Evolutionary conservation across 1,140 invertebrate genomes (phyloP).

Genomic region (Reticulitermes speratus): DNA sequence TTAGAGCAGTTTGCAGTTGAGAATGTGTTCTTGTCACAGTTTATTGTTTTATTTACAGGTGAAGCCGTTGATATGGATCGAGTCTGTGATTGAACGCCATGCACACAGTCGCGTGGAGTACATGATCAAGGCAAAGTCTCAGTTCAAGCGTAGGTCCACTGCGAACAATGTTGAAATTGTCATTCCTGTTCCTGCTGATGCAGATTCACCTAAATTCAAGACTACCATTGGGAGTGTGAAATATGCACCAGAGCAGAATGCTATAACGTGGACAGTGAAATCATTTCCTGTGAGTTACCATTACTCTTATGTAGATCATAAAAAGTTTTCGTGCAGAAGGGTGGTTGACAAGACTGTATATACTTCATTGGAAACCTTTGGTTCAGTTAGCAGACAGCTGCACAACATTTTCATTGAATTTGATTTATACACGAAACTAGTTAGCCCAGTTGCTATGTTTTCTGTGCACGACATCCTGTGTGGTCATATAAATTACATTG

Average conservation of each 20-base stretch:
- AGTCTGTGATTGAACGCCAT: slow-evolving; percentile 98
- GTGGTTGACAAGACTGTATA: too few relatives aligned
- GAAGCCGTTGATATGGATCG: slow-evolving; percentile 99
- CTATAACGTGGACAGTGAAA: slow-evolving; percentile 99
- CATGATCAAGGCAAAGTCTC: slow-evolving; percentile 99
- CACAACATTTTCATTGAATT: too few relatives aligned
- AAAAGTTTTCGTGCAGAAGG: too few relatives aligned
- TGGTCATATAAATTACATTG: too few relatives aligned
- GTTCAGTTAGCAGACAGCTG: too few relatives aligned
- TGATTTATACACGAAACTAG: too few relatives aligned
- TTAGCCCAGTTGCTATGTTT: too few relatives aligned
- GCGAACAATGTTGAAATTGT: slow-evolving; percentile 99
- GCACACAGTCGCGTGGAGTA: slow-evolving; percentile 97
- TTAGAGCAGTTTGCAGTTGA: too few relatives aligned
- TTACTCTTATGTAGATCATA: neutral
- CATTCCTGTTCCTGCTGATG: slow-evolving; percentile 97
- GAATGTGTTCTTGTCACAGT: too few relatives aligned
- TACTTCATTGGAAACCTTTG: too few relatives aligned
- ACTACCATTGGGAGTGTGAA: slow-evolving; percentile 97
- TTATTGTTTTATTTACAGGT: slow-evolving; percentile 53
- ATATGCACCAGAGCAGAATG: slow-evolving; percentile 96
- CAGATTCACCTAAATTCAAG: slow-evolving; percentile 98
- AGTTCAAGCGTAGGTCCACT: slow-evolving; percentile 97
- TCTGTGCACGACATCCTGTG: too few relatives aligned
- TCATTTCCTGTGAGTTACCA: slow-evolving; percentile 82